Percentiles rank a stretch among this genome's conserved stretches.
Evolutionary conservation across 2,888 invertebrate genomes (phyloP).

Genomic region (Dryobota labecula): DNA sequence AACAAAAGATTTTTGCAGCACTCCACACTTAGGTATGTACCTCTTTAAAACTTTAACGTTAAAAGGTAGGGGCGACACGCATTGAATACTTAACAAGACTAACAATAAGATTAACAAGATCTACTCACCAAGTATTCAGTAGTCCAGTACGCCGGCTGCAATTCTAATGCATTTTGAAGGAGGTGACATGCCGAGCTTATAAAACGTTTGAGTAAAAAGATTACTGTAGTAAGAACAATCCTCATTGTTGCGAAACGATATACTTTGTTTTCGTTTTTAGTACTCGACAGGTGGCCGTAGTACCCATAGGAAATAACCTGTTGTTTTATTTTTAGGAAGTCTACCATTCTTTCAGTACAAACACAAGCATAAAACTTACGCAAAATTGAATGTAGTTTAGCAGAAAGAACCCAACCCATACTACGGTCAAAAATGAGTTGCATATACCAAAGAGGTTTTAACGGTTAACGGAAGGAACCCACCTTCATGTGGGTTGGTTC

Average conservation of each 20-base stretch:
- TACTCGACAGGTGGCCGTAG: conserved; percentile 55
- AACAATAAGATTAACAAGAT: neutral
- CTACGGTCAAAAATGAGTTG: no score
- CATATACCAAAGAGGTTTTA: no score
- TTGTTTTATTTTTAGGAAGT: conserved; percentile 14
- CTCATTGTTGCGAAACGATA: conserved; percentile 74
- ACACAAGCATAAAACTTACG: neutral
- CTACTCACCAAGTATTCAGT: conserved; percentile 54
- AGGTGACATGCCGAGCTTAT: conserved; percentile 66
- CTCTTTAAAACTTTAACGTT: neutral
- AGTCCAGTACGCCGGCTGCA: conserved; percentile 34
- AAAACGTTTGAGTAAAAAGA: conserved; percentile 67
- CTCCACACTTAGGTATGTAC: neutral
- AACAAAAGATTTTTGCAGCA: neutral
- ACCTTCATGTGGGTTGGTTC: no score
- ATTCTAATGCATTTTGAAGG: conserved; percentile 66
- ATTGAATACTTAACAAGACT: neutral
- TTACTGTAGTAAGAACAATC: conserved; percentile 70
- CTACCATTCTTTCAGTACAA: neutral
- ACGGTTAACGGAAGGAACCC: no score
- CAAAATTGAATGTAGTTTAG: no score
- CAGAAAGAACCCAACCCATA: no score
- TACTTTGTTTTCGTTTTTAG: conserved; percentile 57
- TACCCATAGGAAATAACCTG: conserved; percentile 21
- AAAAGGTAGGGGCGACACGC: neutral